Evolutionary conservation across 2,113 vertebrate species (phyloP), one percentile per base, ranked within the genome.

Genomic region (Himantopus leucocephalus): DNA sequence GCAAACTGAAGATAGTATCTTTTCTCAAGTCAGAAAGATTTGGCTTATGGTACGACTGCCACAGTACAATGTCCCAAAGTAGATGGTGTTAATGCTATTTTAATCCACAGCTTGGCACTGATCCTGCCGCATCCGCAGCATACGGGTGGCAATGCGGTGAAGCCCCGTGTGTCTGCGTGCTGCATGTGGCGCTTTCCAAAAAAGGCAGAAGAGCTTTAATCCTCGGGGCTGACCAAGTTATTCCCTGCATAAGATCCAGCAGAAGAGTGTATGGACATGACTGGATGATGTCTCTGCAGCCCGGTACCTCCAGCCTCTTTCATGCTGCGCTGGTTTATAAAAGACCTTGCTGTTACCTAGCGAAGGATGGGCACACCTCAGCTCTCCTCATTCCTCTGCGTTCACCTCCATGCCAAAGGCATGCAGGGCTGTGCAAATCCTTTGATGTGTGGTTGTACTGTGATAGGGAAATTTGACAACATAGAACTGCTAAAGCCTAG

Each of bases 181-280:
- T 70, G 56, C 53, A 30, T 0, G 0, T 35, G 68, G 47, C 41
- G 18, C 50, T 35, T 62, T 10, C 48, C 37, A 58, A 67, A 72
- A 75, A 27, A 63, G 5, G 32, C 30, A 74, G 50, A 24, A 77
- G 29, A 85, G 4, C 47, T 55, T 84, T 32, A 58, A 45, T 35
- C 27, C 43, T 82, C 0, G 0, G 12, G 27, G 29, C 15, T 37
- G n/a, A 59, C 32, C 30, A 63, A 48, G 20, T 23, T n/a, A 10
- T 50, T 76, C 35, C 71, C 19, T 43, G 39, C 12, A 6, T 14
- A 29, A 59, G 37, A 60, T 13, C 35, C 39, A 47, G n/a, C 5
- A 4, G 18, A 56, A 59, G 45, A 67, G 22, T 47, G 43, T 50
- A 43, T 3, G 3, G 16, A 37, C 8, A 4, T 17, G 66, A 32